Evolutionary conservation across 2,113 vertebrate species (phyloP).

Genomic region (Micronycteris hirsuta): DNA sequence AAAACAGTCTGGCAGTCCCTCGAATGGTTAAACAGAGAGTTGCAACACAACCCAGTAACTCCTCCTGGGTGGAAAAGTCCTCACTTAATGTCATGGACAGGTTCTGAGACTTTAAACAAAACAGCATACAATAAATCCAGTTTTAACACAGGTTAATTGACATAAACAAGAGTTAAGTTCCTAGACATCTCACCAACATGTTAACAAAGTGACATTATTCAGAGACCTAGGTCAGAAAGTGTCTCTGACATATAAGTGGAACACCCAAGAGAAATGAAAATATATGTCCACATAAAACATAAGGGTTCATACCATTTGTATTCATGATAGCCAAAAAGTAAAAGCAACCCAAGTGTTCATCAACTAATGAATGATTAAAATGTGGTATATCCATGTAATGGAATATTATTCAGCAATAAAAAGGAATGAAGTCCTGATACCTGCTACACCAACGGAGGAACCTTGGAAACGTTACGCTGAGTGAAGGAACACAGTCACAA

Average conservation of each 20-base stretch:
- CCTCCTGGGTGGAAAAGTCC: background rate
- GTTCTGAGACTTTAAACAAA: background rate
- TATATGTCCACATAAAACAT: background rate
- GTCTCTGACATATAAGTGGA: background rate
- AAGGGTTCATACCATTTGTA: background rate
- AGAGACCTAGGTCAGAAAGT: background rate
- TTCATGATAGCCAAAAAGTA: background rate
- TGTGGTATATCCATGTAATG: background rate
- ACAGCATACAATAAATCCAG: background rate
- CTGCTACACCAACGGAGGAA: background rate
- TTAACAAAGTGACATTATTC: background rate
- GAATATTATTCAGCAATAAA: background rate
- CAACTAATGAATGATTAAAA: background rate
- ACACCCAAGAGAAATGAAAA: background rate
- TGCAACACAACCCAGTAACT: background rate
- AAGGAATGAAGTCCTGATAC: background rate
- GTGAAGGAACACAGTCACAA: background rate
- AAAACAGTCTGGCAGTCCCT: background rate
- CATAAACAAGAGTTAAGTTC: background rate
- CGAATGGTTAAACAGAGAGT: background rate
- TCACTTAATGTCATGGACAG: background rate
- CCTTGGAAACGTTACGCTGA: background rate
- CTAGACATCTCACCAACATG: background rate
- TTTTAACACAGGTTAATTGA: background rate
- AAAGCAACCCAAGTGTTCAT: background rate